Conservation (phyloP, 2,888 invertebrate genomes). For the Prostheceraeus crozeri region DNA sequence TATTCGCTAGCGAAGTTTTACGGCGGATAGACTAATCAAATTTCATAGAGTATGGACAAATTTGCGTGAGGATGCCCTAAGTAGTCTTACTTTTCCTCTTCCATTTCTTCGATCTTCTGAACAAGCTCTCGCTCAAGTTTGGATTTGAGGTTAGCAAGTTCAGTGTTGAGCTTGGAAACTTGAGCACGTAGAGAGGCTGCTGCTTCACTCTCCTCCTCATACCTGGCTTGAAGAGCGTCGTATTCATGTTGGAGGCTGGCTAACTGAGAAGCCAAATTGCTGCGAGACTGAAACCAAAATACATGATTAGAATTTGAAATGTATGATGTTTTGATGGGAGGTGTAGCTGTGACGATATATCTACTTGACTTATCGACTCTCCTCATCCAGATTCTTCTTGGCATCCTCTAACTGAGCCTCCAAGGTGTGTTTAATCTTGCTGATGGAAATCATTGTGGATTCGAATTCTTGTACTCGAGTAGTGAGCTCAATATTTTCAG, state of each 20-base stretch:
- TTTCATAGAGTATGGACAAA: no score
- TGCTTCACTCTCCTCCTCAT: constrained; percentile 95
- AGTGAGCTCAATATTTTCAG: constrained; percentile 61
- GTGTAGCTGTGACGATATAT: neutral
- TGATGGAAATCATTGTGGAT: constrained; percentile 89
- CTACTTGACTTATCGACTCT: no score
- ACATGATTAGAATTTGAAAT: neutral
- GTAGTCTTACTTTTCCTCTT: constrained; percentile 61
- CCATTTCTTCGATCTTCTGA: constrained; percentile 82
- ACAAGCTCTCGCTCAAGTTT: constrained; percentile 89
- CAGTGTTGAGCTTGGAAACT: constrained; percentile 80
- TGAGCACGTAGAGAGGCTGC: constrained; percentile 92
- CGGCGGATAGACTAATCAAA: no score
- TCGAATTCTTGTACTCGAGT: constrained; percentile 80
- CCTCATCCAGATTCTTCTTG: constrained; percentile 53
- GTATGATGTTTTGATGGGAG: neutral
- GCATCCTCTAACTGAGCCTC: constrained; percentile 51
- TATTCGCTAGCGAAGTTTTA: no score
- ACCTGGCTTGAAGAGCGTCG: constrained; percentile 70
- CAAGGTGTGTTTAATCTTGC: constrained; percentile 67
- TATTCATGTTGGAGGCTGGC: constrained; percentile 52
- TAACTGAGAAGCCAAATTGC: constrained; percentile 51
- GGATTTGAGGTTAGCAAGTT: constrained; percentile 74
- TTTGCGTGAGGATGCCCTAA: no score
- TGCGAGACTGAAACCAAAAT: constrained; percentile 50